A percentile compares a stretch with the other conserved stretches of the same genome.
Evolutionary conservation across 2,888 invertebrate species (phyloP).

Genomic region (Prionchulus punctatus): DNA sequence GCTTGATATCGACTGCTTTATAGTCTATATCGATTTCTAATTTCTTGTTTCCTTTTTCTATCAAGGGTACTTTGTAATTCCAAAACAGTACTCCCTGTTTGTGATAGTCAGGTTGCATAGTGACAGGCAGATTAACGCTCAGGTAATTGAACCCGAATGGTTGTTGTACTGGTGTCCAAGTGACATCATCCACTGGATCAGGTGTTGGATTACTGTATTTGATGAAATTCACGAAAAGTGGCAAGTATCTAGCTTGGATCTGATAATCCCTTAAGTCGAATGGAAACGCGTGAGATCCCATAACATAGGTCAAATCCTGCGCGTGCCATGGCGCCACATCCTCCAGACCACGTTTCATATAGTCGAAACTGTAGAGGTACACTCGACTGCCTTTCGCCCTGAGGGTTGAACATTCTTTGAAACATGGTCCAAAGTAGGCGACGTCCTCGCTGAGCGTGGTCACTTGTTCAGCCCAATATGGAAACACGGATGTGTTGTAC

Average conservation of each 20-base stretch:
- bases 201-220: conserved; percentile 8
- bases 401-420: background rate
- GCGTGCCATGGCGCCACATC: conserved; percentile 5
- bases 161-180: conserved; percentile 2
- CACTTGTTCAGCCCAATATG: background rate
- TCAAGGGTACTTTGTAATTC: conserved; percentile 3
- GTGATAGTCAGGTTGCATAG: conserved; percentile 4
- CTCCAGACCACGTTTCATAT: background rate
- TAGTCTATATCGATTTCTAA: too few relatives aligned
- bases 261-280: too few relatives aligned
- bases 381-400: background rate
- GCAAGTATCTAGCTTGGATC: background rate
- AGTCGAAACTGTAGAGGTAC: conserved; percentile 10
- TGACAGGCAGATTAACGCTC: background rate
- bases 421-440: background rate
- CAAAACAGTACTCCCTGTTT: conserved; percentile 6
- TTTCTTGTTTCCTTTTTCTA: too few relatives aligned
- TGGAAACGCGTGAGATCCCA: background rate
- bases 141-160: conserved; percentile 2
- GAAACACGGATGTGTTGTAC: background rate
- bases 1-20: too few relatives aligned
- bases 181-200: background rate
- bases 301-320: conserved; percentile 7
- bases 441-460: background rate
- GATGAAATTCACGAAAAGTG: conserved; percentile 5